Evolutionary conservation across 2,888 invertebrate species (phyloP).

Genomic region (Geotrupes spiniger): DNA sequence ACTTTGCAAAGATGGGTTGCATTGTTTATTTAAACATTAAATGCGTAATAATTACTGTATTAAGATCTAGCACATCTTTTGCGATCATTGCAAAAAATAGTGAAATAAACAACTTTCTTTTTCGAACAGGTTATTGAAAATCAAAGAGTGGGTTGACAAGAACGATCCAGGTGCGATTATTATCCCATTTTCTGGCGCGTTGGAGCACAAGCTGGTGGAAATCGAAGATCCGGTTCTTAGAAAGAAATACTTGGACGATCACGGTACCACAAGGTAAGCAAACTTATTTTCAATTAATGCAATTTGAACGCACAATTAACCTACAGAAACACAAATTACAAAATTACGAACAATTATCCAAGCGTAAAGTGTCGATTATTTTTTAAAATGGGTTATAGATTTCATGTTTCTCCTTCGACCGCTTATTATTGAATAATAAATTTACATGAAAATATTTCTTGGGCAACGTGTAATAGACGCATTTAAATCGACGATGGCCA

Average conservation of each 20-base stretch:
- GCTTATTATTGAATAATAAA: too few relatives aligned
- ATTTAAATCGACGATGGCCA: too few relatives aligned
- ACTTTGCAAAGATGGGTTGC: too few relatives aligned
- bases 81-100: too few relatives aligned
- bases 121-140: constrained; percentile 87
- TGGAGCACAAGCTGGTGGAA: constrained; percentile 84
- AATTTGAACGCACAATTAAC: background rate
- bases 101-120: too few relatives aligned
- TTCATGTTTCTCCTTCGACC: too few relatives aligned
- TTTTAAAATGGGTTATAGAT: background rate
- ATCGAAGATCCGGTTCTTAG: constrained; percentile 74
- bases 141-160: constrained; percentile 98
- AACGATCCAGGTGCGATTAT: constrained; percentile 91
- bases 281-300: constrained; percentile 5
- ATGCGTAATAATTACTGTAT: too few relatives aligned
- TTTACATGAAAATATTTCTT: too few relatives aligned
- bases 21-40: too few relatives aligned
- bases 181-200: constrained; percentile 93
- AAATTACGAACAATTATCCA: too few relatives aligned
- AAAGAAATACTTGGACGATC: constrained; percentile 78
- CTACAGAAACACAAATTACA: background rate
- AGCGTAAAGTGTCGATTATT: background rate
- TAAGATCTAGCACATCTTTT: too few relatives aligned
- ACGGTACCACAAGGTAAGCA: constrained; percentile 74
- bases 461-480: too few relatives aligned